Conservation (phyloP, 2,113 vertebrate species). For the Regulus satrapa region DNA sequence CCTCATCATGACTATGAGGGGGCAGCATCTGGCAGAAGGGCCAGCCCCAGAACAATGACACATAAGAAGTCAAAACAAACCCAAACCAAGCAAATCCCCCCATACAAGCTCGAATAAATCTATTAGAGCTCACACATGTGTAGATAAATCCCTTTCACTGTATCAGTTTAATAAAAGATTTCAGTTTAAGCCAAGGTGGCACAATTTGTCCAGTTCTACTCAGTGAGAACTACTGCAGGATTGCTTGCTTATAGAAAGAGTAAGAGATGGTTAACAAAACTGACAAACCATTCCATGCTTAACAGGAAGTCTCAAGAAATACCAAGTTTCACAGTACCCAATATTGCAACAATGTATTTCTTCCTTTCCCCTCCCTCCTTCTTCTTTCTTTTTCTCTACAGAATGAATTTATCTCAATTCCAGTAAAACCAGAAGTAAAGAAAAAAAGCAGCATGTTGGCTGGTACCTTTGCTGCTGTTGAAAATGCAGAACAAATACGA, state of each 20-base stretch:
- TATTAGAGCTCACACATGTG: neutral
- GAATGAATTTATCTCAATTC: neutral
- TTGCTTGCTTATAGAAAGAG: neutral
- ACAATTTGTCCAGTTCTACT: neutral
- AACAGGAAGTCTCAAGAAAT: neutral
- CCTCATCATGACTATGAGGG: fast-evolving
- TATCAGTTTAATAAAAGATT: neutral
- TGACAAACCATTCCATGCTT: neutral
- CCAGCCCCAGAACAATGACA: neutral
- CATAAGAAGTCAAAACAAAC: neutral
- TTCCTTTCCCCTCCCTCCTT: neutral
- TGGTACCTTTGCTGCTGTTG: neutral
- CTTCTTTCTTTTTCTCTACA: neutral
- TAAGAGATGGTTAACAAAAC: neutral
- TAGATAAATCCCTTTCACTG: neutral
- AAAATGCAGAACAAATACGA: neutral
- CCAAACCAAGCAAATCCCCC: neutral
- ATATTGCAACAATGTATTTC: neutral
- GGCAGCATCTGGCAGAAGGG: fast-evolving
- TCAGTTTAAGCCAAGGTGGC: neutral
- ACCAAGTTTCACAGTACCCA: neutral
- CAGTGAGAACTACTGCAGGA: neutral
- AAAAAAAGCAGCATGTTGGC: neutral
- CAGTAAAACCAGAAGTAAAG: neutral
- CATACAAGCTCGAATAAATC: neutral